Conservation (phyloP, 2,888 invertebrate species). For the Acleris laterana region DNA sequence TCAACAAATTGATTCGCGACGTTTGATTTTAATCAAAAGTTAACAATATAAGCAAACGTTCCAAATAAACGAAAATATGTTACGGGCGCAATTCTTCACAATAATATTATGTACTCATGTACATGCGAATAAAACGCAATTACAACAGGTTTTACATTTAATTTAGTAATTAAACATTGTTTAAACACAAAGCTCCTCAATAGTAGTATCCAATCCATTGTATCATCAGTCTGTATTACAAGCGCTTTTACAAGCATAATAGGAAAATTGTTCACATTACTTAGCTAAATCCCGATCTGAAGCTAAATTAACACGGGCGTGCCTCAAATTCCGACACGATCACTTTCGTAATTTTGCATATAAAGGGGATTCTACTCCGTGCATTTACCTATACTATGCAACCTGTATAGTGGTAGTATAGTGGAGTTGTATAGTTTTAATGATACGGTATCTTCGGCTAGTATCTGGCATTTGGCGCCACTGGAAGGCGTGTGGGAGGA, state of each 20-base stretch:
- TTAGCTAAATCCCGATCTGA: background rate
- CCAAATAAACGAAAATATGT: background rate
- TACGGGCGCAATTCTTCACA: no score
- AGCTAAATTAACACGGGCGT: slow-evolving; percentile 2
- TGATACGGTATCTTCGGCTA: slow-evolving; percentile 41
- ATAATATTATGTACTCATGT: no score
- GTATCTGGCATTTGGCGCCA: slow-evolving; percentile 47
- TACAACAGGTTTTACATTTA: no score
- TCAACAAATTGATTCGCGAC: slow-evolving; percentile 4
- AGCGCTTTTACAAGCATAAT: background rate
- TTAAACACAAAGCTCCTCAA: background rate
- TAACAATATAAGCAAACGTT: background rate
- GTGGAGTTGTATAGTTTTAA: slow-evolving; percentile 24
- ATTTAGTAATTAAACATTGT: no score
- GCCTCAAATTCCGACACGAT: slow-evolving; percentile 7
- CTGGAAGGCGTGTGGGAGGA: slow-evolving; percentile 64
- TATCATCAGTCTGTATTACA: no score
- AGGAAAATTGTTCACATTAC: slow-evolving; percentile 9
- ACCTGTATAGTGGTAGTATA: background rate
- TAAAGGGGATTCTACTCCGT: background rate
- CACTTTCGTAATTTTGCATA: slow-evolving; percentile 4
- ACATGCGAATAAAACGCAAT: no score
- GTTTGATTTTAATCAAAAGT: slow-evolving; percentile 11
- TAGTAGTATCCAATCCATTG: no score
- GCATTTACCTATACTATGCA: background rate